These are phyloP conservation scores for Phaetusa simplex DNA, from an alignment of 2,113 vertebrate genomes.

Conservation along the genomic window DNA sequence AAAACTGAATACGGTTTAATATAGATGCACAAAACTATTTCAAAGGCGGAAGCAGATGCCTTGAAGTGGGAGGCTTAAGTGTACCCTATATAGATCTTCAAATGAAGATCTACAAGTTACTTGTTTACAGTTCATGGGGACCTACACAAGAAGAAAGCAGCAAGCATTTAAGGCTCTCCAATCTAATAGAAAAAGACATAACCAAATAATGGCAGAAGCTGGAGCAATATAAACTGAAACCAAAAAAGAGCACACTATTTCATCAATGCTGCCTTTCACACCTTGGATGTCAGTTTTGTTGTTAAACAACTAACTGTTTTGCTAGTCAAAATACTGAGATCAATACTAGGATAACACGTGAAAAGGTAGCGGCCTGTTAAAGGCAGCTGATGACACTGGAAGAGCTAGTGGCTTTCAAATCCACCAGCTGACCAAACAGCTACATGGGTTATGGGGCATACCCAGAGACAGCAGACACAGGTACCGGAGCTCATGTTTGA, in stretches of 20 bases:
- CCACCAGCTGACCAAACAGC: neutral
- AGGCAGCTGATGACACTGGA: neutral
- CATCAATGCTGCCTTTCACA: neutral
- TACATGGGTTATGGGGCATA: accelerated
- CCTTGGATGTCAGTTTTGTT: neutral
- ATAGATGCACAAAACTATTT: neutral
- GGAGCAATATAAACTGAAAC: neutral
- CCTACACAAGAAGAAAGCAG: neutral
- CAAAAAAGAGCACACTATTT: neutral
- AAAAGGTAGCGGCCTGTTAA: neutral
- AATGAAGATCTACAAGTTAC: neutral
- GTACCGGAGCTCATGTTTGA: neutral
- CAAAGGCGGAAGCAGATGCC: neutral
- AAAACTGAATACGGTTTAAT: neutral
- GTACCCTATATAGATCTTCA: neutral
- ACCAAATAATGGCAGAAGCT: neutral
- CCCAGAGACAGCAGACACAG: neutral
- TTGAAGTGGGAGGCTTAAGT: neutral
- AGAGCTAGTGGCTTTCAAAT: neutral
- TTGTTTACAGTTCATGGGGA: neutral
- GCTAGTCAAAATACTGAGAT: neutral
- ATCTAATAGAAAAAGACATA: neutral
- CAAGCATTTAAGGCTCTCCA: neutral
- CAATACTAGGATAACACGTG: neutral
- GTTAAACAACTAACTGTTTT: neutral